A percentile compares a stretch with the other conserved stretches of the same genome.
Evolutionary conservation across 2,113 vertebrate genomes (phyloP).

Genomic region (Xiphorhynchus elegans): DNA sequence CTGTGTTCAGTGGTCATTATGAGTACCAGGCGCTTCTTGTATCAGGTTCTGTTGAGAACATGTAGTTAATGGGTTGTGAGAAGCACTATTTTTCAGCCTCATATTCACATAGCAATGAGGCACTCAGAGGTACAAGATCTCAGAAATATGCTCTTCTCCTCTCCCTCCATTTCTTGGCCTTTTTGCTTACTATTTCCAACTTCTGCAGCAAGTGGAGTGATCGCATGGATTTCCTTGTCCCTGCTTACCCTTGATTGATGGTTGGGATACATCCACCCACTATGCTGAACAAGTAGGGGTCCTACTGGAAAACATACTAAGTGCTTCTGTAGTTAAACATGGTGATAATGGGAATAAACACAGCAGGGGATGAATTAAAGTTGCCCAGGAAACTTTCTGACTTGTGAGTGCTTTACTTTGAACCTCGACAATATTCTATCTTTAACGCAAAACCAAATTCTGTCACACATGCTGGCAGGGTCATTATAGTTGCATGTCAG

Average conservation of each 20-base stretch:
- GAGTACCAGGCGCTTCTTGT: neutral
- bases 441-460: conserved; percentile 21
- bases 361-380: conserved; percentile 3
- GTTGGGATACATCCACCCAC: neutral
- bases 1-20: neutral
- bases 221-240: conserved; percentile 18
- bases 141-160: neutral
- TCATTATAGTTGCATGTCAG: conserved; percentile 10
- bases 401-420: conserved; percentile 39
- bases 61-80: neutral
- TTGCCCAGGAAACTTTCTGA: conserved; percentile 41
- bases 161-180: neutral
- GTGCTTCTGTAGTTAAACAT: conserved; percentile 46
- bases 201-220: neutral
- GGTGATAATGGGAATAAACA: conserved; percentile 57
- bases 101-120: neutral
- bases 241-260: conserved; percentile 19
- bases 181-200: neutral
- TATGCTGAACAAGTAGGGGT: neutral
- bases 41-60: neutral
- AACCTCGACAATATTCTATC: conserved; percentile 51
- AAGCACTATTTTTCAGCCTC: neutral
- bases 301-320: conserved; percentile 40
- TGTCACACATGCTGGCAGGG: conserved; percentile 34
- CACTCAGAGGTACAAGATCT: neutral